Percentiles rank a stretch among this genome's conserved stretches.
These are phyloP conservation scores for Oeneis ivallda DNA, from an alignment of 2,888 invertebrate genomes.

Conservation along the genomic window DNA sequence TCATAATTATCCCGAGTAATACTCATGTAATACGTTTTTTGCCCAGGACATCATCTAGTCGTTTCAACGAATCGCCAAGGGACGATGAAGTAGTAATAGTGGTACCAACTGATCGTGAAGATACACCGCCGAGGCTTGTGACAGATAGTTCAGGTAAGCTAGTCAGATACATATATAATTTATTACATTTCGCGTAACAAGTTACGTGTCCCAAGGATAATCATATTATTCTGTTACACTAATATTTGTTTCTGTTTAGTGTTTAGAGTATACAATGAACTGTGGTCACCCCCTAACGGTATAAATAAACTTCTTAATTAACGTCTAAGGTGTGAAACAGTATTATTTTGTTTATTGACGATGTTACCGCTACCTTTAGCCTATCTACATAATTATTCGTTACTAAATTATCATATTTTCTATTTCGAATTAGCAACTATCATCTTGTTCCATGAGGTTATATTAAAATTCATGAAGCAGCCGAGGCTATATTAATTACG, in stretches of 20 bases:
- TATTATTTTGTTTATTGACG: too few species aligned
- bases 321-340: too few species aligned
- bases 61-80: slow-evolving; percentile 68
- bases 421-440: slow-evolving; percentile 12
- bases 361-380: too few species aligned
- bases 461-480: slow-evolving; percentile 33
- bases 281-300: too few species aligned
- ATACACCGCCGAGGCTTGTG: slow-evolving; percentile 80
- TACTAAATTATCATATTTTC: neutral
- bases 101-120: slow-evolving; percentile 72
- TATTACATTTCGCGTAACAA: too few species aligned
- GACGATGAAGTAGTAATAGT: slow-evolving; percentile 77
- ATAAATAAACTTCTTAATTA: too few species aligned
- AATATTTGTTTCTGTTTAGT: too few species aligned
- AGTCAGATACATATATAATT: neutral
- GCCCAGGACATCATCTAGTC: slow-evolving; percentile 66
- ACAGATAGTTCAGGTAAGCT: slow-evolving; percentile 85
- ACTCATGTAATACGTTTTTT: neutral
- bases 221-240: too few species aligned
- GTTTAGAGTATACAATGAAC: too few species aligned
- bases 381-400: too few species aligned
- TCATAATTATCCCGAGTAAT: neutral
- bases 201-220: too few species aligned
- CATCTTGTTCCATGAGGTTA: slow-evolving; percentile 24
- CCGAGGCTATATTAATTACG: slow-evolving; percentile 23